Evolutionary conservation across 2,888 invertebrate species (phyloP).

Genomic region (Eurytoma adleriae): DNA sequence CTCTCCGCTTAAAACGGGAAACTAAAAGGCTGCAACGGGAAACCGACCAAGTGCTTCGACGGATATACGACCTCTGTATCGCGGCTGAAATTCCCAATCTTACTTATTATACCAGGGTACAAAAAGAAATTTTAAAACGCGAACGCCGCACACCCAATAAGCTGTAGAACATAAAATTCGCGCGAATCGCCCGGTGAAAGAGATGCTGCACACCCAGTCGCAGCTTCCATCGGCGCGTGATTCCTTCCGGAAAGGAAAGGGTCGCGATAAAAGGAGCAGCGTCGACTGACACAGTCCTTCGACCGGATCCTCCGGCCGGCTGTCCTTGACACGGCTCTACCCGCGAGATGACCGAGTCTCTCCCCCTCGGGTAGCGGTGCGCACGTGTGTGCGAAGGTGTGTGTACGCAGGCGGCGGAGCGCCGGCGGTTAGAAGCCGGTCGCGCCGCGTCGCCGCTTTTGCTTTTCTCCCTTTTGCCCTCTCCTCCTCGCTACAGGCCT

Average conservation of each 20-base stretch:
- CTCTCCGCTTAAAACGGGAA: constrained; percentile 9
- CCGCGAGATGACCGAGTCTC: constrained; percentile 33
- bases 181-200: no score
- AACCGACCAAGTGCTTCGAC: neutral
- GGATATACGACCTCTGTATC: neutral
- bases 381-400: constrained; percentile 1
- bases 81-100: neutral
- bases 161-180: no score
- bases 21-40: constrained; percentile 8
- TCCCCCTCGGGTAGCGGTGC: constrained; percentile 38
- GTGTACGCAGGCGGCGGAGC: neutral
- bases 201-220: neutral
- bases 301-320: constrained; percentile 62
- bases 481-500: constrained; percentile 12
- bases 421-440: constrained; percentile 31
- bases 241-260: constrained; percentile 47
- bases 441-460: constrained; percentile 31
- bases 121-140: neutral
- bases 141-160: neutral
- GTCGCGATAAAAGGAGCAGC: constrained; percentile 54
- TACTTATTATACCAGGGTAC: neutral
- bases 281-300: constrained; percentile 66
- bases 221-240: constrained; percentile 46
- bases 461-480: constrained; percentile 55
- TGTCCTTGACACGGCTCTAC: constrained; percentile 71